Percentiles rank a stretch among this genome's conserved stretches.
phyloP scores from a whole-genome alignment of 2,888 invertebrate genomes.

The Melikaiella ostensackeni region DNA sequence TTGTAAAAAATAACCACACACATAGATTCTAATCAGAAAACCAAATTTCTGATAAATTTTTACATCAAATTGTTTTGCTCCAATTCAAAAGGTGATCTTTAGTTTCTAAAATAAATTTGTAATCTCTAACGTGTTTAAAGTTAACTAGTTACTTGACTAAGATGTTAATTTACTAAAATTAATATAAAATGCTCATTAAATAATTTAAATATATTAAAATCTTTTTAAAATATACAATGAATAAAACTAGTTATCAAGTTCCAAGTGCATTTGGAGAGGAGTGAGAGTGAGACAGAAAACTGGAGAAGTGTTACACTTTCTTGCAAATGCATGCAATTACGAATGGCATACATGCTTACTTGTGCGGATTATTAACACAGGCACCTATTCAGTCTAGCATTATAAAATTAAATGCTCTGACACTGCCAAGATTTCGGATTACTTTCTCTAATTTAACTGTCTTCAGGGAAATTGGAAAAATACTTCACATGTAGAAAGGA shows the following conservation, averaged over 20 bases:
- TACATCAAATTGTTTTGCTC: neutral
- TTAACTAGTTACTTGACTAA: neutral
- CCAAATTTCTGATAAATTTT: neutral
- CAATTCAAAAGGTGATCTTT: neutral
- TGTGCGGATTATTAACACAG: conserved; percentile 55
- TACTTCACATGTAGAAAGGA: neutral
- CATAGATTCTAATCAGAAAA: too few species aligned
- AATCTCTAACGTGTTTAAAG: neutral
- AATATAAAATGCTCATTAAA: neutral
- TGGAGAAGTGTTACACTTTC: conserved; percentile 65
- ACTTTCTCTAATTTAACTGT: conserved; percentile 38
- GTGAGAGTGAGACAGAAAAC: conserved; percentile 30
- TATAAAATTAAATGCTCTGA: conserved; percentile 29
- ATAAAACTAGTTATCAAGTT: neutral
- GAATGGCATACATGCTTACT: conserved; percentile 64
- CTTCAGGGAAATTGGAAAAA: conserved; percentile 3
- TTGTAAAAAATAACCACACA: too few species aligned
- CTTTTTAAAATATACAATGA: neutral
- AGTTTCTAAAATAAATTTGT: neutral
- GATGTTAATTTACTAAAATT: neutral
- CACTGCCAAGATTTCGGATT: conserved; percentile 26
- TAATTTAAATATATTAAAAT: neutral
- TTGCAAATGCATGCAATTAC: conserved; percentile 60
- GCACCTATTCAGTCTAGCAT: conserved; percentile 26
- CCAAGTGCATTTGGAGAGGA: conserved; percentile 21